phyloP scores from a whole-genome alignment of 1,140 invertebrate genomes.

The Choristoneura fumiferana region DNA sequence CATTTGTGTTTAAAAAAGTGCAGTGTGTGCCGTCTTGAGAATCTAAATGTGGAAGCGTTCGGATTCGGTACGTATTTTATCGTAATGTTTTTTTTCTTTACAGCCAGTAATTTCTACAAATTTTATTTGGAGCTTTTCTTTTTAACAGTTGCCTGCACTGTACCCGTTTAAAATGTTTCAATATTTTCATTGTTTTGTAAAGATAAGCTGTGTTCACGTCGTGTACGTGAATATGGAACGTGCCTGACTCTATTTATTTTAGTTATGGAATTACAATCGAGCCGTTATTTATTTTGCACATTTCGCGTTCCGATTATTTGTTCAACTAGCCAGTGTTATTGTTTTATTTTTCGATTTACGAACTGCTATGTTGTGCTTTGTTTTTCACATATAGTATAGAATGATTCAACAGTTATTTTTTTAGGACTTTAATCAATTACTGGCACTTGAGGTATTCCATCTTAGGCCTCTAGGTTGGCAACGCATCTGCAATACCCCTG shows the following conservation, averaged over 20 bases:
- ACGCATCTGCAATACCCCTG: no score
- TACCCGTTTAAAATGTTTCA: conserved; percentile 4
- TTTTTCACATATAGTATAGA: no score
- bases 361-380: no score
- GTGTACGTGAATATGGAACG: not conserved
- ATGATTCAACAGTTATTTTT: no score
- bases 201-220: conserved; percentile 5
- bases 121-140: not conserved
- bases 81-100: conserved; percentile 6
- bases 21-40: not conserved
- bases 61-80: not conserved
- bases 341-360: no score
- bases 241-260: conserved; percentile 3
- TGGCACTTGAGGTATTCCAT: no score
- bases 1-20: conserved; percentile 13
- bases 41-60: conserved; percentile 12
- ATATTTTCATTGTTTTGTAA: conserved; percentile 7
- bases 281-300: not conserved
- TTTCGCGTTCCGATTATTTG: not conserved
- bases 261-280: conserved; percentile 13
- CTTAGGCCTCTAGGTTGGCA: no score
- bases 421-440: no score
- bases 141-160: not conserved
- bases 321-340: no score
- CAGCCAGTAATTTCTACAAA: no score